Base-by-base conservation (phyloP, 2,113 vertebrate genomes). In the Campylomormyrus numenius region DNA sequence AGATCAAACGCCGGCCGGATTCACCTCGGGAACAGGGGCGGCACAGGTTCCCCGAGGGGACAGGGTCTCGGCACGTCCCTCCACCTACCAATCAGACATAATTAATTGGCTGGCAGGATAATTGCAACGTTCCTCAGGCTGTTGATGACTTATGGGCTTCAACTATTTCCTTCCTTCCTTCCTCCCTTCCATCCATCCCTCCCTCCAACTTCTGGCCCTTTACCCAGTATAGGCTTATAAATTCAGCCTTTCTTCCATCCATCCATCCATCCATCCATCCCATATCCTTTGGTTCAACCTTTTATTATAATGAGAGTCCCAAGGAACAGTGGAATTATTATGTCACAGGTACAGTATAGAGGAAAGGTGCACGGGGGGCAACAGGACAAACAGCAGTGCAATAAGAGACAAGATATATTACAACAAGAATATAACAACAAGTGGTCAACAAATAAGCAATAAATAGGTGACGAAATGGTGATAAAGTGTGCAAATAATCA, bases 1-100 rank as follows among this genome's bases (percentile, higher is more conserved):
- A 91, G 94, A 95, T 96, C 94, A 96, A 95, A 95, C 92, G 10
- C 88, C 91, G 93, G 91, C 88, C 83, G 92, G 92, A 66, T 80
- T 31, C 52, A 46, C 83, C 85, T 2, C 89, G 74, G 88, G 85
- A 90, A 85, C 9, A 92, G 92, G 92, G 93, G 92, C 31, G 85
- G 91, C 93, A 93, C 93, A 24, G 31, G 15, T 62, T 91, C 91
- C 88, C 89, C 21, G 66, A 0, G 91, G 93, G 92, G 89, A 89
- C 1, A 42, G 8, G 46, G 56, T 92, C 92, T 92, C 92, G 93
- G 92, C 56, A 74, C 48, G 90, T 48, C 91, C 92, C 92, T 42
- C 93, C 90, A 92, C 90, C 90, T 19, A 90, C 92, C 94, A 93
- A 93, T 94, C 95, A 94, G 58, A 87, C 92, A 86, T 1, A 93